Base-by-base conservation (phyloP, 92 coral and sea anemone genomes). In the Hydrozoanthus gracilis region DNA sequence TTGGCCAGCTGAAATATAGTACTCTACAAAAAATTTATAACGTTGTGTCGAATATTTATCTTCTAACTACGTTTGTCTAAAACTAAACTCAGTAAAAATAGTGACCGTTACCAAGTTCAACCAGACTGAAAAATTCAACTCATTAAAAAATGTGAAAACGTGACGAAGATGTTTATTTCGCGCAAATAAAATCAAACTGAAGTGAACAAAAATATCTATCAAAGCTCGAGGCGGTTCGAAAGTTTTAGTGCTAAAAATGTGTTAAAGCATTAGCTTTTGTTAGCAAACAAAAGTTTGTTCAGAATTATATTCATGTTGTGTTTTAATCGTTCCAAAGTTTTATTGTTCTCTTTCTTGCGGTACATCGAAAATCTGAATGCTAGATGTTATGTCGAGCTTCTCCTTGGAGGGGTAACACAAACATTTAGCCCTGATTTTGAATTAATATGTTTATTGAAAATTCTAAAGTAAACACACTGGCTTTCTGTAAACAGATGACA, bases 381-480 rank as follows among this genome's bases (percentile, higher is more conserved):
- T 17, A n/a, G 48, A 16, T 18, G 79, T 49, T 46, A 75, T 54
- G 64, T 60, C 9, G 16, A 75, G 45, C 18, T 75, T 75, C 35
- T 66, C 54, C 51, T 75, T 48, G 48, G 20, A 75, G 79, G 79
- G 79, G 79, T 75, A 49, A 75, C 62, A 50, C 62, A 75, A 75
- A 75, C 79, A 75, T 49, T 18, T 74, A 7, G 79, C 58, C 17
- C 61, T 74, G 79, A 48, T 51, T 75, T 75, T 51, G 51, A 50
- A 50, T 51, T 75, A 51, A 75, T 75, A 50, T 12, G 51, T 75
- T 50, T 75, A 75, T 75, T 17, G 62, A 15, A 51, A 51, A 51
- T 51, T 51, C 79, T 17, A 18, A 17, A 51, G 78, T 47, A 75
- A 75, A 75, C 79, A 51, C 47, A 16, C 39, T 74, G 20, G 3